Base-by-base conservation (phyloP, 2,797 vertebrate genomes). In the Chrosomus eos region DNA sequence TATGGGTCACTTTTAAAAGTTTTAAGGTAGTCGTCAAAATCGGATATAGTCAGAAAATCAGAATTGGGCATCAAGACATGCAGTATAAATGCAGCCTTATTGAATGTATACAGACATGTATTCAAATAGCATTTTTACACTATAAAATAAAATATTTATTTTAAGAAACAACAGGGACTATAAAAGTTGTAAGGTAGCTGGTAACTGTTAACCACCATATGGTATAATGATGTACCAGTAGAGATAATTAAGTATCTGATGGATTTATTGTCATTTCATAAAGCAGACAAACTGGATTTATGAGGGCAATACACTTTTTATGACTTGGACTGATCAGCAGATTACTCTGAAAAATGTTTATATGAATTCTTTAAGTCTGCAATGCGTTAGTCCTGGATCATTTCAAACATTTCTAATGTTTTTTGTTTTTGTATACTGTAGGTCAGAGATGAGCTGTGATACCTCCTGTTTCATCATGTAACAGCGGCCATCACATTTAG, bases 371-470 rank as follows among this genome's bases (percentile, higher is more conserved):
- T 67, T 80, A 19, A 38, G 36, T 31, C n/a, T 14, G 3, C 43
- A 81, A 7, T 88, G 73, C 36, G 66, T 55, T 80, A 60, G 7
- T 28, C 3, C 10, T 62, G 5, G 16, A 48, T 64, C 45, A 43
- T 16, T 19, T 73, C 14, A 38, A 40, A 48, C 1, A 53, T 70
- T 51, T 62, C 26, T 64, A 66, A 80, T 66, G 13, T 16, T 55
- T 82, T 79, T 73, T 64, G 3, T 38, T 79, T 86, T 84, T 84
- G 43, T 67, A 48, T 21, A 18, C 26, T 64, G 14, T 31, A 87
- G 88, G 86, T 62, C 36, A 82, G 75, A 86, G 88, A 89, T 90
- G 94, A 95, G 90, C 92, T 95, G 28, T 94, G 88, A 94, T 23
- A 58, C 43, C 43, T 11, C 19, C 7, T 28, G 8, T 55, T 77